phyloP scores from a whole-genome alignment of 2,797 vertebrate genomes.

The Ispidina lecontei region DNA sequence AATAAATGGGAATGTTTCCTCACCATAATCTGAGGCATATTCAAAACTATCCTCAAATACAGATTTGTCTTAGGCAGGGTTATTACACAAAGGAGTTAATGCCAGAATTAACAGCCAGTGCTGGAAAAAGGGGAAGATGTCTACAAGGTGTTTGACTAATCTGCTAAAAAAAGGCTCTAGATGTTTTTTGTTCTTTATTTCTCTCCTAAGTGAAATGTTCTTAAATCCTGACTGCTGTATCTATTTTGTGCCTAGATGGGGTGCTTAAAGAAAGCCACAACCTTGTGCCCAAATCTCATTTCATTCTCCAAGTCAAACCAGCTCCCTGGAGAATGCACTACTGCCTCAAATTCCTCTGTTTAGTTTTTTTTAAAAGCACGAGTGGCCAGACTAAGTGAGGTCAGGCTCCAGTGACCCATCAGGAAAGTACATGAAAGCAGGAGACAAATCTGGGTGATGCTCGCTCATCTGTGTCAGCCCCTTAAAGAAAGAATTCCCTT shows the following conservation, averaged over 20 bases:
- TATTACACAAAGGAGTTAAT: not conserved
- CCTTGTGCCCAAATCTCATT: not conserved
- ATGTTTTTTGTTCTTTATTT: not conserved
- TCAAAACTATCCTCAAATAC: not conserved
- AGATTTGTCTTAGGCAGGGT: not conserved
- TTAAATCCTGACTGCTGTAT: not conserved
- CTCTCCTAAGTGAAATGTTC: not conserved
- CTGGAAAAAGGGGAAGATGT: not conserved
- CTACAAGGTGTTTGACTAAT: not conserved
- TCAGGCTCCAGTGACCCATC: slow-evolving; percentile 20
- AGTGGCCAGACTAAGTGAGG: not conserved
- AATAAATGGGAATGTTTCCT: not conserved
- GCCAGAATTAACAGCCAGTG: not conserved
- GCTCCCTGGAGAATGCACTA: not conserved
- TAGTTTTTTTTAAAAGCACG: not conserved
- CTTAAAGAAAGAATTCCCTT: not conserved
- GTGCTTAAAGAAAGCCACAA: not conserved
- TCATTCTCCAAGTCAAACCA: not conserved
- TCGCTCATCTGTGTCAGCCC: slow-evolving; percentile 9
- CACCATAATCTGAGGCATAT: not conserved
- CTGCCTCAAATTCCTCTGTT: not conserved
- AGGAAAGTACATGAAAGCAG: not conserved
- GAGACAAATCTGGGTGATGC: slow-evolving; percentile 19
- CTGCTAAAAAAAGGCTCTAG: not conserved
- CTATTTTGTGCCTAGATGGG: not conserved